A percentile compares a stretch with the other conserved stretches of the same genome.
phyloP scores from a whole-genome alignment of 2,888 invertebrate species.

The Metallyticus violacea region DNA sequence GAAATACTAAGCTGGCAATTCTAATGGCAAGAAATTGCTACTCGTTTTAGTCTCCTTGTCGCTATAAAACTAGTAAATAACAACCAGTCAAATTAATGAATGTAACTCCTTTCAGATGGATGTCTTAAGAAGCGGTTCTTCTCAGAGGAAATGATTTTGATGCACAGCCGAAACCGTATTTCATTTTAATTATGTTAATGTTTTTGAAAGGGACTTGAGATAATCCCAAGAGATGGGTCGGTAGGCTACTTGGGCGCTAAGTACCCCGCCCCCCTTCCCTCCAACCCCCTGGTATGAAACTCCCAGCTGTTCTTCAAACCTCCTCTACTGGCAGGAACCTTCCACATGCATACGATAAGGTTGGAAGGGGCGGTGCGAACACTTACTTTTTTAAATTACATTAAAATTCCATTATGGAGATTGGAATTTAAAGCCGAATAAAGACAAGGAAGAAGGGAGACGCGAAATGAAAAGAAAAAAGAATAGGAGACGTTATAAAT shows the following conservation, averaged over 20 bases:
- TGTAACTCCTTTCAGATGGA: neutral
- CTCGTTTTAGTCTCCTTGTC: too few relatives aligned
- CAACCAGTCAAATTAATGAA: neutral
- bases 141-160: neutral
- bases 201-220: neutral
- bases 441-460: slow-evolving; percentile 1
- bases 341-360: neutral
- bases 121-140: neutral
- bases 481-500: neutral
- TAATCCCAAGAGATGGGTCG: neutral
- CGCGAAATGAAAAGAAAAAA: too few relatives aligned
- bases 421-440: slow-evolving; percentile 24
- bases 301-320: neutral
- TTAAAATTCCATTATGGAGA: slow-evolving; percentile 32
- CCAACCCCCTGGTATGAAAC: neutral
- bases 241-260: neutral
- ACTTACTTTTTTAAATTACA: slow-evolving; percentile 26
- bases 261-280: neutral
- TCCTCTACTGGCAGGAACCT: neutral
- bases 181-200: neutral
- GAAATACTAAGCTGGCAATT: too few relatives aligned
- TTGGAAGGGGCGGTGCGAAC: neutral
- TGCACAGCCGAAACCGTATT: too few relatives aligned
- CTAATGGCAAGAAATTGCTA: too few relatives aligned
- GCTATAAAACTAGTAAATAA: too few relatives aligned